These are phyloP conservation scores for Drosophila paulistorum DNA, from an alignment of 1,140 invertebrate species.

Conservation along the genomic window DNA sequence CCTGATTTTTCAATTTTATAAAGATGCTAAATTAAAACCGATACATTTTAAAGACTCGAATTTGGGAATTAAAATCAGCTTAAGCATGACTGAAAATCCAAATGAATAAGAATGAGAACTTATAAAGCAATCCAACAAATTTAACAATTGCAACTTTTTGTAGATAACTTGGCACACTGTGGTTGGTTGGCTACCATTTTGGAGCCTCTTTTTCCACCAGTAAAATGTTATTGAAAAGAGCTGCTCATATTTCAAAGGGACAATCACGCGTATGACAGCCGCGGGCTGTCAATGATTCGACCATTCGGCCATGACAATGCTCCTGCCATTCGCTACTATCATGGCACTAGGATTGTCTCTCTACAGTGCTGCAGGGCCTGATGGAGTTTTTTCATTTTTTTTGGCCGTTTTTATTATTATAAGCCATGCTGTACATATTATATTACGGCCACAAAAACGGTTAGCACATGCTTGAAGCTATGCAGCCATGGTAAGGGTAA, in stretches of 20 bases:
- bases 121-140: no score
- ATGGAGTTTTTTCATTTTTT: conserved; percentile 39
- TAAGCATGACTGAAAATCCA: no score
- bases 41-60: no score
- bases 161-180: conserved; percentile 3
- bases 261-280: conserved; percentile 79
- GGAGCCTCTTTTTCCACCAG: conserved; percentile 12
- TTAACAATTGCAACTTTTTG: background rate
- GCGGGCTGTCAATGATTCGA: conserved; percentile 70
- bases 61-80: no score
- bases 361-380: conserved; percentile 53
- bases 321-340: conserved; percentile 23
- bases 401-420: conserved; percentile 77
- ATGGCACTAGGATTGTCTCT: background rate
- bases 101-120: no score
- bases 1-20: no score
- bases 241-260: conserved; percentile 79
- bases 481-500: background rate
- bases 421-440: conserved; percentile 80
- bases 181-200: background rate
- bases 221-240: conserved; percentile 76
- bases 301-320: conserved; percentile 46
- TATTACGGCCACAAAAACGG: conserved; percentile 76
- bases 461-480: conserved; percentile 76
- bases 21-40: no score